Evolutionary conservation across 2,797 vertebrate genomes (phyloP), one percentile per base, ranked within the genome.

Genomic region (Neomorphus geoffroyi): DNA sequence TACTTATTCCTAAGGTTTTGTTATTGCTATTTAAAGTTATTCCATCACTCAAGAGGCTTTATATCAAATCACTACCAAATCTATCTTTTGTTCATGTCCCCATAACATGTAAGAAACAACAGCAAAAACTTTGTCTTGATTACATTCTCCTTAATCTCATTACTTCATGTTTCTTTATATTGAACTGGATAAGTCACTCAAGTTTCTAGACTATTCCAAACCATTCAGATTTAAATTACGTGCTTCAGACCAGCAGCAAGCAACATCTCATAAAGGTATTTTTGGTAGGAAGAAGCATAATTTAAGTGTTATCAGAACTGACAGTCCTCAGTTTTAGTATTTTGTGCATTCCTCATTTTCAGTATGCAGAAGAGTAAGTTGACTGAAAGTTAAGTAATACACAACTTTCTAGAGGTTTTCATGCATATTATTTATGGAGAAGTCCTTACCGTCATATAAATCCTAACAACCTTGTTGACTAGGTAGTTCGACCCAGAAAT

Each of bases 1-100:
- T 57, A 57, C 57, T 78, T 74, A 30, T 64, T 91, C 57, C 65
- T 80, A 82, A 71, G 37, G 4, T 46, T 93, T 80, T 83, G 69
- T 74, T 83, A 67, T 56, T 88, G 58, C 35, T 66, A 46, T 56
- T 94, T 61, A 78, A 93, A 92, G 69, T 85, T 27, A 81, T 88
- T 94, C 79, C 43, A 70, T 87, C 90, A 82, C 56, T 86, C 92
- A 53, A 87, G 41, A 94, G 6, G 19, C 22, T 30, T 96, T 91
- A 78, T 74, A 95, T 87, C 69, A 93, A 88, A 78, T 91, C 57
- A 80, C 45, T 67, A 24, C 24, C 53, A 50, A 37, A 80, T 80
- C 53, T 74, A 79, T 37, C 66, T 88, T 80, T 71, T 65, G 48
- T 83, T 93, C 74, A n/a, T 46, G 21, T 77, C 24, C 60, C 64